Conservation (phyloP, 2,797 vertebrate species). For the Thripadectes ignobilis region DNA sequence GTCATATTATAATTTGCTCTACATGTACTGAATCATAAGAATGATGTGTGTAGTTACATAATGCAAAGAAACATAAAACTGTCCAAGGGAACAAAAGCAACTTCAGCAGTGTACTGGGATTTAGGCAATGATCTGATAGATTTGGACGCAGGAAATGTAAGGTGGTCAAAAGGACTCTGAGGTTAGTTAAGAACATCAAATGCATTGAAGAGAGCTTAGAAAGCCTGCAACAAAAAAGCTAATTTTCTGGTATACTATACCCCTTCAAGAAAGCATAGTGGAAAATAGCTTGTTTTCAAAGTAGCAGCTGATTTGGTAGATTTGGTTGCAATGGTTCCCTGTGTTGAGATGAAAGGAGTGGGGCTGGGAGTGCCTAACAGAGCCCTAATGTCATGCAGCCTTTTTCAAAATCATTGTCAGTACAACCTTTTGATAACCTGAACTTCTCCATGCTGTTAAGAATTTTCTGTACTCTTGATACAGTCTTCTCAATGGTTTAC, state of each 20-base stretch:
- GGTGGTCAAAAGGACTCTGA: background rate
- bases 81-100: background rate
- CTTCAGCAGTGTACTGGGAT: background rate
- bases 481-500: background rate
- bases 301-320: background rate
- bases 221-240: background rate
- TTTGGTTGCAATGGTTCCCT: background rate
- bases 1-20: background rate
- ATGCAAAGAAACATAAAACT: background rate
- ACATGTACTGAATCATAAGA: conserved; percentile 8
- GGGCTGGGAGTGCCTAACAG: background rate
- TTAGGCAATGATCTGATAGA: background rate
- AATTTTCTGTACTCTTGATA: background rate
- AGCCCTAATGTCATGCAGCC: background rate
- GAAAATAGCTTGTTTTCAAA: background rate
- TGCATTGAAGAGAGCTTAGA: background rate
- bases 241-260: background rate
- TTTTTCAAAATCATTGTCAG: background rate
- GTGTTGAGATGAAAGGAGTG: background rate
- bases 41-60: background rate
- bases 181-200: background rate
- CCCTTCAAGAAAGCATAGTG: background rate
- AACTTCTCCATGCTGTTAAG: background rate
- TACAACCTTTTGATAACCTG: background rate
- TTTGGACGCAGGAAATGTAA: background rate